Conservation (phyloP, 2,113 vertebrate species). For the Ictidomys tridecemlineatus region DNA sequence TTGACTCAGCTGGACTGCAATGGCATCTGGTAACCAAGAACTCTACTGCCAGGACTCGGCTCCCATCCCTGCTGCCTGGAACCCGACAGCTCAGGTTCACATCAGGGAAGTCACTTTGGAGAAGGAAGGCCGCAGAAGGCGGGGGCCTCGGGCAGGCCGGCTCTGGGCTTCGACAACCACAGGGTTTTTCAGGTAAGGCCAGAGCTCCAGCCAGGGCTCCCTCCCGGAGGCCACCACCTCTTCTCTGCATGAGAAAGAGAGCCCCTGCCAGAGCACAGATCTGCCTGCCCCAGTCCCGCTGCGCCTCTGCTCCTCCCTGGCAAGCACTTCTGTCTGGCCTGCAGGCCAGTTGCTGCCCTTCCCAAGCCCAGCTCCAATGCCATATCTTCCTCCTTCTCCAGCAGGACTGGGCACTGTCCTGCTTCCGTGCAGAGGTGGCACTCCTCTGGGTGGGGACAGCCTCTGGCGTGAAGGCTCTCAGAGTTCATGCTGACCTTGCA, state of each 20-base stretch:
- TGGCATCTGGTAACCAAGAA: too few relatives aligned
- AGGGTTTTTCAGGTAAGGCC: background rate
- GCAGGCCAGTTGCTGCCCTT: too few relatives aligned
- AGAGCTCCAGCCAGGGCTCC: accelerated
- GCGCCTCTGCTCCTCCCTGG: accelerated
- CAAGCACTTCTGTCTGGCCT: too few relatives aligned
- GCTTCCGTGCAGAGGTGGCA: background rate
- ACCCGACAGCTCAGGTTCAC: background rate
- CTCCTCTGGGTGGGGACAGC: background rate
- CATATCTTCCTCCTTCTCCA: too few relatives aligned
- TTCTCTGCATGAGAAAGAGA: accelerated
- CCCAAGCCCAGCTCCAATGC: accelerated
- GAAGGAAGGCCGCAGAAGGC: accelerated
- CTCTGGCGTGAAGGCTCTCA: background rate
- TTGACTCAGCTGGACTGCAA: too few relatives aligned
- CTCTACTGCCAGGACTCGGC: too few relatives aligned
- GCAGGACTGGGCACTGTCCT: background rate
- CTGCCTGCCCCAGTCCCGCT: background rate
- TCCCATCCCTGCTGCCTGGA: background rate
- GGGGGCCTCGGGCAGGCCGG: accelerated
- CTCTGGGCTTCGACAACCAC: accelerated
- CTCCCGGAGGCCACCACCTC: accelerated
- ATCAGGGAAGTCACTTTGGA: too few relatives aligned
- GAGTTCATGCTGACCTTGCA: background rate
- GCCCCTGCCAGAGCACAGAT: accelerated